Evolutionary conservation across 1,140 invertebrate genomes (phyloP).

Genomic region (Hesperophylax magnus): DNA sequence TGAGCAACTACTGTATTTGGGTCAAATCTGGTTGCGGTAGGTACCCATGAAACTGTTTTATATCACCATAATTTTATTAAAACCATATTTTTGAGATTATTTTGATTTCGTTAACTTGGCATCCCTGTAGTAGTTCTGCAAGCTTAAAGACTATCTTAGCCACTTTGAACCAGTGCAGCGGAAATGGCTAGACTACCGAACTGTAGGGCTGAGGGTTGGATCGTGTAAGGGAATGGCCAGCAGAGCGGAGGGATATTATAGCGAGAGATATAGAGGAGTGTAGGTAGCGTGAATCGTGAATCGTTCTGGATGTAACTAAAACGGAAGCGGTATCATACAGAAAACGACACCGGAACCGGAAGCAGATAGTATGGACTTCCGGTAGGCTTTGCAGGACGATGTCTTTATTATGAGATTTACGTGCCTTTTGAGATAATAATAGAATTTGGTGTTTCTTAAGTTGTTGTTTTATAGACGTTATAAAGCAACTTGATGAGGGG

Average conservation of each 20-base stretch:
- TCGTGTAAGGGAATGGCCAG: too few relatives aligned
- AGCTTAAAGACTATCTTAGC: background rate
- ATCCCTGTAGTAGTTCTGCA: too few relatives aligned
- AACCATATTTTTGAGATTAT: too few relatives aligned
- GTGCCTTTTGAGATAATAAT: slow-evolving; percentile 4
- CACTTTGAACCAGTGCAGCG: slow-evolving; percentile 16
- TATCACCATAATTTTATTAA: too few relatives aligned
- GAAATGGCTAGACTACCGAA: slow-evolving; percentile 8
- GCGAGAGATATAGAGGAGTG: too few relatives aligned
- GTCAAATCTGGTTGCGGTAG: too few relatives aligned
- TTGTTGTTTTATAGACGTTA: background rate
- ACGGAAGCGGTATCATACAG: slow-evolving; percentile 21
- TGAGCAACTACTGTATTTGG: too few relatives aligned
- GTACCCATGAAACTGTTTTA: too few relatives aligned
- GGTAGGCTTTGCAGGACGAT: slow-evolving; percentile 4
- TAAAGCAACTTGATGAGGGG: too few relatives aligned
- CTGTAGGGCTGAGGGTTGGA: background rate
- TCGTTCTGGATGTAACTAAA: background rate
- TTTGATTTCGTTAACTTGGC: too few relatives aligned
- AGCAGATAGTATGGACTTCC: slow-evolving; percentile 30
- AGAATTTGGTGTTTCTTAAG: background rate
- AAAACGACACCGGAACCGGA: slow-evolving; percentile 23
- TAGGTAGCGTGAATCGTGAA: background rate
- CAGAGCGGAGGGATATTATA: too few relatives aligned
- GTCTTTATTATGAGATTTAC: background rate